Evolutionary conservation across 2,888 invertebrate species (phyloP), one percentile per base, ranked within the genome.

Genomic region (Diarsia dahlii): DNA sequence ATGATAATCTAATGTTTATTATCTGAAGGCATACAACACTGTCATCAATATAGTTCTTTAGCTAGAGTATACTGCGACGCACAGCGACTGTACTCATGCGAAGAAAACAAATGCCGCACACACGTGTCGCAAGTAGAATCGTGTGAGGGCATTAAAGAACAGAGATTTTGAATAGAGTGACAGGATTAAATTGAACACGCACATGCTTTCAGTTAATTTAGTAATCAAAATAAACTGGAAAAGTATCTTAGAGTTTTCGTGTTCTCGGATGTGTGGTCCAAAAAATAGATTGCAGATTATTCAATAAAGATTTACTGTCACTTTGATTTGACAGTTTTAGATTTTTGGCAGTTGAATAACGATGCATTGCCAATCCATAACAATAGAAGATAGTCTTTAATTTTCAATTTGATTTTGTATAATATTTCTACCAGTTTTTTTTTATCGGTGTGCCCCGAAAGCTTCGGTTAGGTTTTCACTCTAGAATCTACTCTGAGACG

Each of bases 191-290:
- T 54, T 56, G 20, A 54, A 74, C 23, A 66, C 67, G 67, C 20
- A 46, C 39, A 34, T 52, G 6, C 13, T 60, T 45, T 65, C 65
- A 62, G 9, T 5, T n/a, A 18, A 45, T 56, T 50, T 2, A 70
- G 12, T 45, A 23, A 50, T 56, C 15, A 45, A 70, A 64, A 64
- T 64, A 23, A 64, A 77, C 34, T 15, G 34, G 20, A 76, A 76
- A 48, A 46, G 8, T 71, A 23, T 50, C 12, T 64, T 0, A 45
- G 23, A 77, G 23, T 0, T 39, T 71, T 77, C 8, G 3, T 58
- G 12, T 23, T 34, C 56, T 13, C 45, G 71, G 15, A 64, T 13
- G 45, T 48, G 46, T 54, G 52, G 12, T 20, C 12, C 20, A 34
- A 60, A 56, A 62, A 20, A 20, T 39, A 20, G 3, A 12, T 39